A percentile compares a stretch with the other conserved stretches of the same genome.
Evolutionary conservation across 2,113 vertebrate species (phyloP).

Genomic region (Pica pica): DNA sequence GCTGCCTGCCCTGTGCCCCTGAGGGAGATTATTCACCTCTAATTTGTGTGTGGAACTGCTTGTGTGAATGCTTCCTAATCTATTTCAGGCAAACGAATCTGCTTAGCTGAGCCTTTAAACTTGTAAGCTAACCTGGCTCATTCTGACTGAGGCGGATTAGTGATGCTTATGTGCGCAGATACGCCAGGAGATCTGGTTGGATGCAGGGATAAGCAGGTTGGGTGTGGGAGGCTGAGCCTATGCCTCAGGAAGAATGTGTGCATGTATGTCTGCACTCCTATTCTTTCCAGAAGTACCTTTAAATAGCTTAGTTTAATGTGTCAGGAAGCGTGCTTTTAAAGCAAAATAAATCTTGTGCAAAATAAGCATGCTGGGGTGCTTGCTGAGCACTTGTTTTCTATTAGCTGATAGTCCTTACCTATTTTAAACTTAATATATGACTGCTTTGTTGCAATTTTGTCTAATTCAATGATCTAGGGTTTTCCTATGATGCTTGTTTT

Average conservation of each 20-base stretch:
- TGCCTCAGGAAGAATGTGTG: background rate
- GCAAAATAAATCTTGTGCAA: background rate
- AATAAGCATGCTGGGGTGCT: background rate
- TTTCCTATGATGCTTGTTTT: background rate
- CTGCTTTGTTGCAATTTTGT: background rate
- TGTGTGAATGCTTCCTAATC: background rate
- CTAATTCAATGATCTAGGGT: background rate
- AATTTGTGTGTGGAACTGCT: background rate
- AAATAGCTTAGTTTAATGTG: background rate
- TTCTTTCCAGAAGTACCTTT: background rate
- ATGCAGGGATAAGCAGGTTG: background rate
- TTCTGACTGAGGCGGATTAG: background rate
- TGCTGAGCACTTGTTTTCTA: background rate
- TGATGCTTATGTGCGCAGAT: background rate
- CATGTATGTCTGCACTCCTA: background rate
- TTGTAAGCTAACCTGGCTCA: constrained; percentile 29
- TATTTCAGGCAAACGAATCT: constrained; percentile 7
- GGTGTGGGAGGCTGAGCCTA: background rate
- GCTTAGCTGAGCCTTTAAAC: constrained; percentile 31
- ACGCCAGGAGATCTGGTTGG: background rate
- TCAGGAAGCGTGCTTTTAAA: background rate
- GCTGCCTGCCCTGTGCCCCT: background rate
- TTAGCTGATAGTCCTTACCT: background rate
- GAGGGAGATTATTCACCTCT: background rate
- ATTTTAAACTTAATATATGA: background rate